Conservation (phyloP, 2,797 vertebrate species). For the Myotis pilosus region DNA sequence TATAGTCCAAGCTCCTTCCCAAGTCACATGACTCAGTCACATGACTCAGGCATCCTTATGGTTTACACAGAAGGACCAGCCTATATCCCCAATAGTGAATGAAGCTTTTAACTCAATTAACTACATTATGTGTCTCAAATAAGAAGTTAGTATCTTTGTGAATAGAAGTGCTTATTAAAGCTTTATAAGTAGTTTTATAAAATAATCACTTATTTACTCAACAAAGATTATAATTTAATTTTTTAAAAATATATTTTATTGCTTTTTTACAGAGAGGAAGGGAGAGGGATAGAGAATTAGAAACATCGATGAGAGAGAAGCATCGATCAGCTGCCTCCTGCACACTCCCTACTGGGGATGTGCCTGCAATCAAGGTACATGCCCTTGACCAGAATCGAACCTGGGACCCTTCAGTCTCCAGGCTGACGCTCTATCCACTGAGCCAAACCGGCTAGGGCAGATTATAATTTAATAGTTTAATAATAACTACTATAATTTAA, state of each 20-base stretch:
- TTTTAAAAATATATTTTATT: too few species aligned
- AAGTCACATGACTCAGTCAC: too few species aligned
- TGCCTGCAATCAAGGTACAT: too few species aligned
- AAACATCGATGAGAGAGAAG: too few species aligned
- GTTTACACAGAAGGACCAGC: not conserved
- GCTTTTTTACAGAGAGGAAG: too few species aligned
- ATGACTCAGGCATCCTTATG: not conserved
- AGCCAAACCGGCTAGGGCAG: too few species aligned
- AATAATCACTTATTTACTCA: not conserved
- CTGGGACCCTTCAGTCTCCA: too few species aligned
- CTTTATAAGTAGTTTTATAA: not conserved
- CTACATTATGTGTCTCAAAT: not conserved
- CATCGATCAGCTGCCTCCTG: too few species aligned
- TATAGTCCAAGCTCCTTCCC: not conserved
- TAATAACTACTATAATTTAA: not conserved
- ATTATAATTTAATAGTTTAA: not conserved
- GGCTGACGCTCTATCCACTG: too few species aligned
- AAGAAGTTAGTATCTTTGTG: not conserved
- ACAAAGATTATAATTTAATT: not conserved
- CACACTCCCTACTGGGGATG: too few species aligned
- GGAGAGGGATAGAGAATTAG: too few species aligned
- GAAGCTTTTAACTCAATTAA: not conserved
- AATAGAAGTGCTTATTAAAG: not conserved
- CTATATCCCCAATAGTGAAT: not conserved
- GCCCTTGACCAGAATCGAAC: too few species aligned